Evolutionary conservation across 2,113 vertebrate species (phyloP).

Genomic region (Cepphus grylle): DNA sequence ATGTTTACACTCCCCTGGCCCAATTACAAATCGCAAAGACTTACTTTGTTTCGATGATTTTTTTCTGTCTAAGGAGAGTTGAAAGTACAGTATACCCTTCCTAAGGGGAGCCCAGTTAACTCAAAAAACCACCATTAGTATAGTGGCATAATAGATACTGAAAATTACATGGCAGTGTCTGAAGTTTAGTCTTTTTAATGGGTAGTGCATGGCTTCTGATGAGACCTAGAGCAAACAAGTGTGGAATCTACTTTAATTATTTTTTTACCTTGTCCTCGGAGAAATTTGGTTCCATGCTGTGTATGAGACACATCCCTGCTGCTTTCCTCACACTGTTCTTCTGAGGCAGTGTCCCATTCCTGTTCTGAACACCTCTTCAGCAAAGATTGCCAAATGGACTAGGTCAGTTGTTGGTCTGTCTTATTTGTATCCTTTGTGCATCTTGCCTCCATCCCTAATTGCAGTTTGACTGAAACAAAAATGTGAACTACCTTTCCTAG

Average conservation of each 20-base stretch:
- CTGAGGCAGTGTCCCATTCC: not conserved
- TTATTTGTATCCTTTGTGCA: not conserved
- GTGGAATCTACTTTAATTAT: not conserved
- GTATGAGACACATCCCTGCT: not conserved
- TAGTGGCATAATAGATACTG: not conserved
- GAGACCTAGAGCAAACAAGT: not conserved
- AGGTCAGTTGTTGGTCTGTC: not conserved
- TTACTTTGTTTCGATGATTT: not conserved
- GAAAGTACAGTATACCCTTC: not conserved
- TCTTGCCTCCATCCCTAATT: not conserved
- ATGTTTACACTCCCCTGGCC: not conserved
- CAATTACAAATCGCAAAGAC: not conserved
- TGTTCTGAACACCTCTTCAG: not conserved
- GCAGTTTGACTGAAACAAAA: not conserved
- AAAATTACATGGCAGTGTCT: not conserved
- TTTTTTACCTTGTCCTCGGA: not conserved
- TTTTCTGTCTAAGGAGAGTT: not conserved
- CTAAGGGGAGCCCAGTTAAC: not conserved
- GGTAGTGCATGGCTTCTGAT: not conserved
- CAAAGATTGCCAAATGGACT: not conserved
- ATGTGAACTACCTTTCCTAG: not conserved
- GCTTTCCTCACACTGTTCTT: fast-evolving
- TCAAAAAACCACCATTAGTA: not conserved
- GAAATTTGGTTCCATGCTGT: not conserved
- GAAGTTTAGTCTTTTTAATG: not conserved